Percentiles rank a stretch among this genome's conserved stretches.
Evolutionary conservation across 2,888 invertebrate genomes (phyloP).

Genomic region (Mythimna vitellina): DNA sequence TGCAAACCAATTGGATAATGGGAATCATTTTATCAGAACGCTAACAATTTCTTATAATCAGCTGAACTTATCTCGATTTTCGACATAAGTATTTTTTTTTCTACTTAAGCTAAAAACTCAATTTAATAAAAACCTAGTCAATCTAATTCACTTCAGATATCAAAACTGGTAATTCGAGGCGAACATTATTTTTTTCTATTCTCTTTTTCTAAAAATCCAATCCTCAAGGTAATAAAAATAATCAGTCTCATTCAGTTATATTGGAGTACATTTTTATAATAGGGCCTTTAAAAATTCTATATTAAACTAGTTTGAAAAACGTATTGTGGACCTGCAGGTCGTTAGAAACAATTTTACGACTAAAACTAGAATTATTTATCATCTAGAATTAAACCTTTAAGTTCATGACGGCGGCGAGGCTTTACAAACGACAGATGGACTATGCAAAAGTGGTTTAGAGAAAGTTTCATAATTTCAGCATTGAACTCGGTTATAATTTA

Average conservation of each 20-base stretch:
- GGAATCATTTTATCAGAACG: not conserved
- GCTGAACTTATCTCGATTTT: not conserved
- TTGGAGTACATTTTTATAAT: conserved; percentile 17
- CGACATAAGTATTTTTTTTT: not conserved
- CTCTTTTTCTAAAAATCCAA: not conserved
- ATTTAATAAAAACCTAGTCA: conserved; percentile 26
- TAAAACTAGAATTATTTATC: conserved; percentile 48
- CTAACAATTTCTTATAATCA: not conserved
- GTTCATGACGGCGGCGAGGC: conserved; percentile 21
- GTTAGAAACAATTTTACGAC: conserved; percentile 28
- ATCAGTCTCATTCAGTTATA: conserved; percentile 19
- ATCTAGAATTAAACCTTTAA: conserved; percentile 34
- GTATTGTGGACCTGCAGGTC: conserved; percentile 1
- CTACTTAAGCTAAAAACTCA: conserved; percentile 7
- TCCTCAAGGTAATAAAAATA: conserved; percentile 19
- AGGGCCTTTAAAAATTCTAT: not conserved
- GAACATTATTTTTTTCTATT: conserved; percentile 7
- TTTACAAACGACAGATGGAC: conserved; percentile 8
- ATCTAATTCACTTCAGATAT: conserved; percentile 21
- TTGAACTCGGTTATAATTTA: not conserved
- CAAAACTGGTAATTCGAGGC: conserved; percentile 14
- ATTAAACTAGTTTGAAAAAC: conserved; percentile 4
- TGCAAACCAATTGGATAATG: not conserved
- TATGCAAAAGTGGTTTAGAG: not conserved
- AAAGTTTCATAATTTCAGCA: conserved; percentile 2